phyloP scores from a whole-genome alignment of 2,888 invertebrate species.

The Spodoptera exigua region DNA sequence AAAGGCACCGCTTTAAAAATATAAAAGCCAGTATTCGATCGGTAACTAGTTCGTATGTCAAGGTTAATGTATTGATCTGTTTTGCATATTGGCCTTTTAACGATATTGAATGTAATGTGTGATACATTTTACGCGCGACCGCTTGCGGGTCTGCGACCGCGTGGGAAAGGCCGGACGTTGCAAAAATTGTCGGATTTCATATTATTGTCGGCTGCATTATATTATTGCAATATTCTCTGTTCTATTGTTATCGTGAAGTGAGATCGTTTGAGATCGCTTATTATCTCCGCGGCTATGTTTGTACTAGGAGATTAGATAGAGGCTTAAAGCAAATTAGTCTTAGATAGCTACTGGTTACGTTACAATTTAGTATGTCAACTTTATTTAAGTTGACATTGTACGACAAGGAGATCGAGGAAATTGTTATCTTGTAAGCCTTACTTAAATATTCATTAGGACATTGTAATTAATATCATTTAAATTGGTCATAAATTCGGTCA shows the following conservation, averaged over 20 bases:
- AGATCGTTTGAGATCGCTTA: slow-evolving; percentile 48
- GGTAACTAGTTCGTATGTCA: slow-evolving; percentile 74
- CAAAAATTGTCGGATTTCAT: slow-evolving; percentile 59
- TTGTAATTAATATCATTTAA: too few relatives aligned
- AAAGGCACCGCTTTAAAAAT: slow-evolving; percentile 31
- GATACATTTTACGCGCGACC: slow-evolving; percentile 64
- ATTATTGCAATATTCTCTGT: slow-evolving; percentile 48
- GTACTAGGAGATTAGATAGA: slow-evolving; percentile 49
- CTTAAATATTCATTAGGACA: slow-evolving; percentile 13
- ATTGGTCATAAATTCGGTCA: too few relatives aligned
- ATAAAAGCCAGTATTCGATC: slow-evolving; percentile 52
- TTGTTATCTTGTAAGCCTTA: slow-evolving; percentile 30
- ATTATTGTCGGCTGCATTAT: slow-evolving; percentile 60
- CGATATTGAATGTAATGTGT: slow-evolving; percentile 68
- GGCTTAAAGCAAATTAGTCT: slow-evolving; percentile 43
- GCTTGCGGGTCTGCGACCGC: slow-evolving; percentile 75
- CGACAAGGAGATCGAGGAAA: slow-evolving; percentile 32
- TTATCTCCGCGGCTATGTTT: slow-evolving; percentile 49
- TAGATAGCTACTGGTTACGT: slow-evolving; percentile 48
- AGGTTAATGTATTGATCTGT: slow-evolving; percentile 76
- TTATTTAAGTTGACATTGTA: slow-evolving; percentile 40
- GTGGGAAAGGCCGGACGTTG: slow-evolving; percentile 78
- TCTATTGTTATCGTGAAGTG: slow-evolving; percentile 50
- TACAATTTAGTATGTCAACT: slow-evolving; percentile 42
- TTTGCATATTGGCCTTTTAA: slow-evolving; percentile 82